phyloP scores from a whole-genome alignment of 2,797 vertebrate genomes.

The Selene dorsalis region DNA sequence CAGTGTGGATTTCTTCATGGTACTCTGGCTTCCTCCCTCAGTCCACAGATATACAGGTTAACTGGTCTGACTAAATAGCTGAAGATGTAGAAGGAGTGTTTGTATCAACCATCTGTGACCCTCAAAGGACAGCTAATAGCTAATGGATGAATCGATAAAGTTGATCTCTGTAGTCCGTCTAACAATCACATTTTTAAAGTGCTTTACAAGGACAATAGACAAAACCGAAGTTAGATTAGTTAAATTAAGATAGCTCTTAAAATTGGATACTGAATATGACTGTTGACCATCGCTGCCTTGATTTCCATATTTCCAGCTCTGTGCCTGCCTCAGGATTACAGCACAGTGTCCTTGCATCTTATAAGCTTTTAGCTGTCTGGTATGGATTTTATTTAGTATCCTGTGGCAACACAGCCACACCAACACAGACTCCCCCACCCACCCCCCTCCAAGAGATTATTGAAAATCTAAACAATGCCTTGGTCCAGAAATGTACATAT shows the following conservation, averaged over 20 bases:
- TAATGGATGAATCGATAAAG: background rate
- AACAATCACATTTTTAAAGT: no score
- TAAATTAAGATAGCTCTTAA: no score
- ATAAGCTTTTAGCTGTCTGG: background rate
- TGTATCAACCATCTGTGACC: no score
- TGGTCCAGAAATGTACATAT: background rate
- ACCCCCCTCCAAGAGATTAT: background rate
- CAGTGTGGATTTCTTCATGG: no score
- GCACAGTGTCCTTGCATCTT: background rate
- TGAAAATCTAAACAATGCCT: background rate
- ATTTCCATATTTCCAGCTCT: background rate
- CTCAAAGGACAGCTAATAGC: background rate
- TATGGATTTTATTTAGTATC: slow-evolving; percentile 4
- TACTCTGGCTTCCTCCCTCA: no score
- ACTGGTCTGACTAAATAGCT: no score
- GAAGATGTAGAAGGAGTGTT: no score
- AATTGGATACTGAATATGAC: background rate
- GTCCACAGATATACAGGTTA: no score
- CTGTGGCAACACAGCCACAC: slow-evolving; percentile 1
- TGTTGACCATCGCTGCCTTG: background rate
- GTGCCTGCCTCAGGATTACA: background rate
- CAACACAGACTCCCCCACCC: background rate
- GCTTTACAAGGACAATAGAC: no score
- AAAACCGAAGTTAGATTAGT: no score
- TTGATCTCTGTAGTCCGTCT: no score